phyloP scores from a whole-genome alignment of 2,888 invertebrate species.

The Lysandra coridon region DNA sequence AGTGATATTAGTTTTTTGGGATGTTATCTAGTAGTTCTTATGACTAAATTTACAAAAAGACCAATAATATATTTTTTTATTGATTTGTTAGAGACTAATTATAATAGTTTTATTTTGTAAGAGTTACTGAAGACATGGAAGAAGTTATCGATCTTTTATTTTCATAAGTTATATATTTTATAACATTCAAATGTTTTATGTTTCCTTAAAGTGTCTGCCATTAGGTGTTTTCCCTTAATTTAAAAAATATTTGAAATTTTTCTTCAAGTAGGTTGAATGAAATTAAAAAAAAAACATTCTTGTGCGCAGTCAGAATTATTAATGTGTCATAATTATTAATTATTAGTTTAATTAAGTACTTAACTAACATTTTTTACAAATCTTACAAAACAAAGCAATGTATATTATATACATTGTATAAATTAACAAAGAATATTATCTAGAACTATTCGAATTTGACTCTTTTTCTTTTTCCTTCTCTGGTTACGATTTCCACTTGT shows the following conservation, averaged over 20 bases:
- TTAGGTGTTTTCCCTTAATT: background rate
- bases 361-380: constrained; percentile 20
- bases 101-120: too few species aligned
- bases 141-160: too few species aligned
- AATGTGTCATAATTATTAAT: constrained; percentile 2
- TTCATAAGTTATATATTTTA: too few species aligned
- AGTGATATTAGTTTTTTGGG: too few species aligned
- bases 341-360: constrained; percentile 25
- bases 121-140: too few species aligned
- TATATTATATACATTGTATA: background rate
- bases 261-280: background rate
- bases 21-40: too few species aligned
- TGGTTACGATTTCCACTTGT: constrained; percentile 42
- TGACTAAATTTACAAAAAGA: too few species aligned
- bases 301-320: background rate
- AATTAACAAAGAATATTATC: background rate
- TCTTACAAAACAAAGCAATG: background rate
- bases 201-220: too few species aligned
- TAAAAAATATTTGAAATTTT: background rate
- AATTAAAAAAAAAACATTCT: background rate
- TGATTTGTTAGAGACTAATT: too few species aligned
- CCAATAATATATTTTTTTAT: too few species aligned
- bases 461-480: constrained; percentile 58
- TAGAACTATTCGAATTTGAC: constrained; percentile 69
- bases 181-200: too few species aligned